Base-by-base conservation (phyloP, 2,113 vertebrate genomes). In the Pomatorhinus ruficollis region DNA sequence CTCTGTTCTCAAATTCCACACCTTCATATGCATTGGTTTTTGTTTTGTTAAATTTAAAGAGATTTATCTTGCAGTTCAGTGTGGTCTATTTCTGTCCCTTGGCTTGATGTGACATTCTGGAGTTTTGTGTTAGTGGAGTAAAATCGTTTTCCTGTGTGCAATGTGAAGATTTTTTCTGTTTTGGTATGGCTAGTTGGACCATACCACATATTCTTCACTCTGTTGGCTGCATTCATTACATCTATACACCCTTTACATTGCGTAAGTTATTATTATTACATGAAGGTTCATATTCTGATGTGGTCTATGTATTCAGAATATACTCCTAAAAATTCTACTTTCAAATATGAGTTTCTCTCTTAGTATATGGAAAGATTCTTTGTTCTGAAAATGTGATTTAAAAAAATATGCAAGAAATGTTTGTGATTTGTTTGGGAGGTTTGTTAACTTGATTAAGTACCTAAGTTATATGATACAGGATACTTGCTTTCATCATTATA, bases 401-500 rank as follows among this genome's bases (percentile, higher is more conserved):
- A 64, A 42, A 54, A 61, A 39, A 17, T 5, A 39, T 15, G 9
- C 44, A 69, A 79, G 31, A 87, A 79, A 54, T 69, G 11, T 72
- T 84, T 91, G 53, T 85, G 33, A 21, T 45, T 90, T 93, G n/a
- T 76, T 93, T 82, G 53, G 21, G 37, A 89, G 20, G 30, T 88
- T 68, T 79, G n/a, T 76, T 65, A 72, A 75, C 44, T 69, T 61
- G 59, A 50, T 64, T 60, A 79, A 75, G 24, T 84, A 42, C 22
- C 3, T 50, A 63, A 42, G 49, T 82, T 92, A 33, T 45, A 30
- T 64, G 44, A 64, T 69, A 65, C 39, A 49, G 1, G 3, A 64
- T 78, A 54, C 44, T 89, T 95, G 24, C 17, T 95, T 95, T 89
- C 56, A 64, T 89, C 44, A 83, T 76, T 93, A 39, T 50, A 82